Conservation (phyloP, 1,140 invertebrate species). For the Polypedilum vanderplanki region DNA sequence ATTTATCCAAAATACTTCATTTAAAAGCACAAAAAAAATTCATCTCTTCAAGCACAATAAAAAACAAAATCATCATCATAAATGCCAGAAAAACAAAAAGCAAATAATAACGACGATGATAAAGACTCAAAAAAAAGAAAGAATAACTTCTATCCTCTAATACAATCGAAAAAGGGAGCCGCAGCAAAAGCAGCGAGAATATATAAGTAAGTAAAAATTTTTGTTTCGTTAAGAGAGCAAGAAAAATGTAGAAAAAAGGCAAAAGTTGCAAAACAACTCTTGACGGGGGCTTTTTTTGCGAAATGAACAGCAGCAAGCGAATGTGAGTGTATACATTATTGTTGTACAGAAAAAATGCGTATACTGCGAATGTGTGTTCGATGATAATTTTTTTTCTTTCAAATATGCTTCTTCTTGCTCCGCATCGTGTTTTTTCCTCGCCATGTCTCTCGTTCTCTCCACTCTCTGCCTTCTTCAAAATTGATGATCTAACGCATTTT, state of each 20-base stretch:
- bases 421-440: neutral
- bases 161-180: neutral
- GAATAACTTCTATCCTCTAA: neutral
- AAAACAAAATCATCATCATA: too few relatives aligned
- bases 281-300: slow-evolving; percentile 8
- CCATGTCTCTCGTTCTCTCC: neutral
- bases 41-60: too few relatives aligned
- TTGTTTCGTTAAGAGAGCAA: too few relatives aligned
- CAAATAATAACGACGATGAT: neutral
- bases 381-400: slow-evolving; percentile 16
- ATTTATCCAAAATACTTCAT: too few relatives aligned
- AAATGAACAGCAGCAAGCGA: neutral
- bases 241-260: neutral
- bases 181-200: neutral
- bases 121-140: neutral
- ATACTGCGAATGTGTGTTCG: slow-evolving; percentile 16
- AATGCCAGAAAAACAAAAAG: too few relatives aligned
- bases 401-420: slow-evolving; percentile 9
- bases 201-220: neutral
- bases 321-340: neutral
- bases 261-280: slow-evolving; percentile 17
- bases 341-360: neutral
- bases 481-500: slow-evolving; percentile 18
- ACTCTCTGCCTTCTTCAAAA: slow-evolving; percentile 1
- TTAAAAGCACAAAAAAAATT: too few relatives aligned